Base-by-base conservation (phyloP, 2,888 invertebrate species). In the Melinopterus prodromus region DNA sequence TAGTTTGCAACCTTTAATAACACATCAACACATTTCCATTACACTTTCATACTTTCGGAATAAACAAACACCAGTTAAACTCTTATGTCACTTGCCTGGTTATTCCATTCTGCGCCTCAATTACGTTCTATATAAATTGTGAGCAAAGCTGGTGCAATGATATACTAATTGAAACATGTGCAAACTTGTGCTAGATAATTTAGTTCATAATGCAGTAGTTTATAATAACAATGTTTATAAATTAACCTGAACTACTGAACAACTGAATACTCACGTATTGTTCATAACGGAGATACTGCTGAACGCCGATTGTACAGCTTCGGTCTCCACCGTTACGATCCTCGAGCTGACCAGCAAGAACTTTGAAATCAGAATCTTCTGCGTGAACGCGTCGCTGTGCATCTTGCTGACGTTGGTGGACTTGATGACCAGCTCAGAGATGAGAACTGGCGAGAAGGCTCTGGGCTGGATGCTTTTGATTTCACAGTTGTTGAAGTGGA, bases 401-500 rank as follows among this genome's bases (percentile, higher is more conserved):
- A 95, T 91, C 38, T 90, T 88, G 77, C 91, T 88, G 80, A 95
- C 91, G 9, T 92, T 91, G 72, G 93, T 92, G 87, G 94, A 93
- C 81, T 91, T 90, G 16, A 94, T 91, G 83, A 90, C 89, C 7
- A 95, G 91, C 76, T 91, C 90, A 82, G 92, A 91, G 85, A 95
- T 93, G 71, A 92, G 92, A 84, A 92, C 92, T 1, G 94, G 93
- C 77, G 92, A 91, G 86, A 95, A 95, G 0, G 95, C 94, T 76
- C 92, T 92, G 69, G 90, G 89, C 16, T 91, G 90, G 72, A 95
- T 91, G 9, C 90, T 89, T 69, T 90, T 90, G 14, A 94, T 92
- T 83, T 90, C 89, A 75, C 91, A 90, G 83, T 91, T 89, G 81
- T 91, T 90, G 88, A 94, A 89, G 38, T 90, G 89, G 69, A 94